Conservation (phyloP, 2,797 vertebrate genomes). For the Phaenicophaeus curvirostris region DNA sequence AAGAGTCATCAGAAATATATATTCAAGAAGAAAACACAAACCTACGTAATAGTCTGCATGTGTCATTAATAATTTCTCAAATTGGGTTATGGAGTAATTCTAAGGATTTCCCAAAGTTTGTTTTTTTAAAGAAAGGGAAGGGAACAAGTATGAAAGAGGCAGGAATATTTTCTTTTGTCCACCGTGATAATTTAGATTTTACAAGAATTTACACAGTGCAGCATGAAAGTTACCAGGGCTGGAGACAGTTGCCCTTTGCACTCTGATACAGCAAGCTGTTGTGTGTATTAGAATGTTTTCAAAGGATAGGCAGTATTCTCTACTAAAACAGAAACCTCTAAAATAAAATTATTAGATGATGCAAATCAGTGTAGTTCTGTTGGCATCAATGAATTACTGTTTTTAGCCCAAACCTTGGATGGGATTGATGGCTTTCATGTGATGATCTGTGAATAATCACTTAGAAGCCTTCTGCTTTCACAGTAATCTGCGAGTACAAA, state of each 20-base stretch:
- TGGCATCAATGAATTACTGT: not conserved
- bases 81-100: not conserved
- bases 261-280: not conserved
- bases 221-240: not conserved
- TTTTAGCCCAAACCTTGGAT: not conserved
- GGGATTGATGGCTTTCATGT: not conserved
- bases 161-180: not conserved
- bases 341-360: not conserved
- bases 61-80: not conserved
- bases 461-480: not conserved
- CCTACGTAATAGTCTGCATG: not conserved
- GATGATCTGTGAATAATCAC: not conserved
- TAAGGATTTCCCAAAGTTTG: not conserved
- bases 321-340: not conserved
- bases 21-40: not conserved
- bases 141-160: rapidly evolving
- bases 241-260: not conserved
- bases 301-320: not conserved
- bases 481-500: not conserved
- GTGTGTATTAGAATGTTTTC: not conserved
- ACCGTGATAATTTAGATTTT: not conserved
- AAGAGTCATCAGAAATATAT: not conserved
- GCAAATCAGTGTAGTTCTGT: not conserved
- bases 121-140: not conserved
- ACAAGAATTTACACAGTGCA: not conserved